Conservation (phyloP, 2,888 invertebrate genomes). For the Ptilodon capucinus region DNA sequence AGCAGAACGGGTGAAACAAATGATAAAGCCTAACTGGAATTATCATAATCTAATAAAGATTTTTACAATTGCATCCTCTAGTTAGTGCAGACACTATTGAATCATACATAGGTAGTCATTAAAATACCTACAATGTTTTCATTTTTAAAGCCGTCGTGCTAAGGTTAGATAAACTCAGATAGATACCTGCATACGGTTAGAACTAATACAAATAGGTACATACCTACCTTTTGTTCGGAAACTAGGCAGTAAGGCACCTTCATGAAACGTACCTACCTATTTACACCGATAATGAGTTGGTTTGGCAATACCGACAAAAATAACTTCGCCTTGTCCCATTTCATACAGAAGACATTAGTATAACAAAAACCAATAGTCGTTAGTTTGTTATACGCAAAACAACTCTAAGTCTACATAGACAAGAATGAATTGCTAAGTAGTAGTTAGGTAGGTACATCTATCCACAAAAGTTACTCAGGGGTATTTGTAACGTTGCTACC, state of each 20-base stretch:
- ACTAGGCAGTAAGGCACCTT: constrained; percentile 38
- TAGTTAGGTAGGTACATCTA: not conserved
- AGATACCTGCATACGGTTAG: not conserved
- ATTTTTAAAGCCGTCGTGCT: constrained; percentile 37
- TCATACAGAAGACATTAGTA: constrained; percentile 16
- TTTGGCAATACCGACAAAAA: constrained; percentile 47
- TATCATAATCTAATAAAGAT: too few species aligned
- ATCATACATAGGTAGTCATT: not conserved
- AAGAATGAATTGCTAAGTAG: too few species aligned
- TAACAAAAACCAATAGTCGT: not conserved
- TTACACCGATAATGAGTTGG: constrained; percentile 47
- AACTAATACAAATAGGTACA: constrained; percentile 57
- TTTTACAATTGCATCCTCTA: too few species aligned
- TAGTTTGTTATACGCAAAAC: not conserved
- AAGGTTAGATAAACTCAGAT: constrained; percentile 23
- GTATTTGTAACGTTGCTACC: not conserved
- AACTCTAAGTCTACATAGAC: not conserved
- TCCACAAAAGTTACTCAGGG: not conserved
- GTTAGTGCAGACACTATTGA: not conserved
- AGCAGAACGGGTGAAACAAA: too few species aligned
- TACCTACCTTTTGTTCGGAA: constrained; percentile 59
- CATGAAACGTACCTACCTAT: constrained; percentile 3
- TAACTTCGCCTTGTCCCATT: constrained; percentile 53
- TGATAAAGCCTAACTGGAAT: too few species aligned
- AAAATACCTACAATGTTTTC: not conserved